Percentiles rank a stretch among this genome's conserved stretches.
phyloP scores from a whole-genome alignment of 2,797 vertebrate genomes.

The Eospalax fontanierii region DNA sequence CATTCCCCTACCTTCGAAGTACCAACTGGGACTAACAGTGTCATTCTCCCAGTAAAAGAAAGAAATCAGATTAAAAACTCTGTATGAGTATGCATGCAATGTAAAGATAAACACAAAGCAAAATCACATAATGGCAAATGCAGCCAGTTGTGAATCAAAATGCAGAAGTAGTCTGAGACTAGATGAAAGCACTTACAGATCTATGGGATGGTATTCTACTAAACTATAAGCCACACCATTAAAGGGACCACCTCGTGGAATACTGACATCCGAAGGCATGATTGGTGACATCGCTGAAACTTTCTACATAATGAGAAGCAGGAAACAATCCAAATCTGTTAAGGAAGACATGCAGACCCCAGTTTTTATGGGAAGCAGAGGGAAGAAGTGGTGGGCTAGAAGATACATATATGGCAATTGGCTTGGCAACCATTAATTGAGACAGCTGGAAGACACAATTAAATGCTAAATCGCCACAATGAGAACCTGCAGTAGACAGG shows the following conservation, averaged over 20 bases:
- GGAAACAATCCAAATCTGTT: constrained; percentile 6
- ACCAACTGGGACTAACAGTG: background rate
- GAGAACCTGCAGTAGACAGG: constrained; percentile 34
- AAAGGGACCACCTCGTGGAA: background rate
- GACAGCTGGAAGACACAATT: constrained; percentile 78
- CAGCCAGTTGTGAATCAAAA: background rate
- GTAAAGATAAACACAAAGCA: background rate
- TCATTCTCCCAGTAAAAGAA: background rate
- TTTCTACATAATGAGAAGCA: background rate
- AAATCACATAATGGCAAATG: background rate
- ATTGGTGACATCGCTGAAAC: background rate
- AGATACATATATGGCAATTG: background rate
- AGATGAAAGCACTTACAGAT: background rate
- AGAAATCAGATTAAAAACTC: background rate
- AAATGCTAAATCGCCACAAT: constrained; percentile 71
- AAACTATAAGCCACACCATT: background rate
- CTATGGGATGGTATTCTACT: background rate
- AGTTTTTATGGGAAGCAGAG: constrained; percentile 13
- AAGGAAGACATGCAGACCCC: background rate
- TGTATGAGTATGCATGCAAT: background rate
- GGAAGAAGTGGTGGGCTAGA: background rate
- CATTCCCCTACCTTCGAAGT: background rate
- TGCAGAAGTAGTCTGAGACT: constrained; percentile 12
- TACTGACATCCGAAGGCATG: background rate
- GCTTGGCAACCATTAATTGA: constrained; percentile 75